Conservation (phyloP, 23 tunicate species). For the Halocynthia aurantium region DNA sequence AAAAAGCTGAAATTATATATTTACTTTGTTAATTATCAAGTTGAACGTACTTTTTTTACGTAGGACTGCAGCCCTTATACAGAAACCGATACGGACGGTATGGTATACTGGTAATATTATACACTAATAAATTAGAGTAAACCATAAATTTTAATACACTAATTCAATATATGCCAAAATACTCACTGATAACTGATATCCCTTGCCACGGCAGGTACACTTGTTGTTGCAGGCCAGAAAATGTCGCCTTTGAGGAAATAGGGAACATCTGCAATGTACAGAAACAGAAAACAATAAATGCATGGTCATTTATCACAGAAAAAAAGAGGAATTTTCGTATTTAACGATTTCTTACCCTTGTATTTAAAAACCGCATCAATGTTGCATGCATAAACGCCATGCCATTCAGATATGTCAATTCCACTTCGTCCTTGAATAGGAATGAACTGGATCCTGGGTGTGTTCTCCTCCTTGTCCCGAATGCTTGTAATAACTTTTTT, state of each 20-base stretch:
- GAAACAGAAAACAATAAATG: not conserved
- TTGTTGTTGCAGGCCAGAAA: conserved; percentile 53
- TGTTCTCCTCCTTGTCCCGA: not conserved
- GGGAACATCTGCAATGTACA: conserved; percentile 22
- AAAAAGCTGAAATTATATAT: too few relatives aligned
- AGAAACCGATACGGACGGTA: too few relatives aligned
- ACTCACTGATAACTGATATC: conserved; percentile 56
- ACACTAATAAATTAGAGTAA: too few relatives aligned
- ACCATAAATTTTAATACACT: too few relatives aligned
- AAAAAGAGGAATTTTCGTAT: not conserved
- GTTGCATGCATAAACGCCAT: conserved; percentile 49
- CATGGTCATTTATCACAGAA: not conserved
- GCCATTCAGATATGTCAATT: conserved; percentile 30
- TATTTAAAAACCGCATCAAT: conserved; percentile 56
- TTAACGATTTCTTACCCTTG: conserved; percentile 27
- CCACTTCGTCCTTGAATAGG: not conserved
- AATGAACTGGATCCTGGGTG: not conserved
- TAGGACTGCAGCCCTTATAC: too few relatives aligned
- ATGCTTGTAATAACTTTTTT: not conserved
- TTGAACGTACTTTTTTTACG: too few relatives aligned
- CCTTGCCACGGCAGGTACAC: conserved; percentile 5
- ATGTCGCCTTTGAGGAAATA: conserved; percentile 46
- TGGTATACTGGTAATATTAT: too few relatives aligned
- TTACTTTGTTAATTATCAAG: too few relatives aligned
- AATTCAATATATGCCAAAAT: not conserved